Conservation (phyloP, 2,113 vertebrate genomes). For the Xenotilapia leptura region DNA sequence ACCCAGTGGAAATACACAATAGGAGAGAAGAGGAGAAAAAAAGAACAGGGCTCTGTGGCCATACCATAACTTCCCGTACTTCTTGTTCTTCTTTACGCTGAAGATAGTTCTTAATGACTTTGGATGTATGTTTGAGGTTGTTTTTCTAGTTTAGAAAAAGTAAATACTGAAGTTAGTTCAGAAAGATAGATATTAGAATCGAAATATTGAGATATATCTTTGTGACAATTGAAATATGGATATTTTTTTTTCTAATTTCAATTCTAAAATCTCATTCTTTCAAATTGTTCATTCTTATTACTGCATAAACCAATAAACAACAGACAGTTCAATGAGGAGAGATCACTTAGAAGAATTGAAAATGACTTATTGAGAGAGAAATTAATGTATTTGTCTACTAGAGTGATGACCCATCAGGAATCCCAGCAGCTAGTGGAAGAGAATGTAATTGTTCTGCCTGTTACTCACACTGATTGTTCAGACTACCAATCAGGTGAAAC, state of each 20-base stretch:
- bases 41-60: not conserved
- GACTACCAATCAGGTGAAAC: not conserved
- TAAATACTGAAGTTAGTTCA: not conserved
- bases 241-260: not conserved
- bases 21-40: not conserved
- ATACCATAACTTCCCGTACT: not conserved
- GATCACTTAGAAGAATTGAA: not conserved
- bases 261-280: not conserved
- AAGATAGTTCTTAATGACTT: not conserved
- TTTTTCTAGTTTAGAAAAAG: not conserved
- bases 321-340: not conserved
- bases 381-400: not conserved
- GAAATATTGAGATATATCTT: not conserved
- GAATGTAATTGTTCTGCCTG: not conserved
- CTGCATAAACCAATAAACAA: not conserved
- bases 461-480: not conserved
- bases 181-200: not conserved
- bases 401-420: not conserved
- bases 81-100: not conserved
- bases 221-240: not conserved
- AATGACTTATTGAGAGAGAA: not conserved
- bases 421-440: not conserved
- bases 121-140: not conserved
- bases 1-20: not conserved
- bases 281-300: not conserved